Conservation (phyloP, 2,797 vertebrate species). For the Chelon labrosus region DNA sequence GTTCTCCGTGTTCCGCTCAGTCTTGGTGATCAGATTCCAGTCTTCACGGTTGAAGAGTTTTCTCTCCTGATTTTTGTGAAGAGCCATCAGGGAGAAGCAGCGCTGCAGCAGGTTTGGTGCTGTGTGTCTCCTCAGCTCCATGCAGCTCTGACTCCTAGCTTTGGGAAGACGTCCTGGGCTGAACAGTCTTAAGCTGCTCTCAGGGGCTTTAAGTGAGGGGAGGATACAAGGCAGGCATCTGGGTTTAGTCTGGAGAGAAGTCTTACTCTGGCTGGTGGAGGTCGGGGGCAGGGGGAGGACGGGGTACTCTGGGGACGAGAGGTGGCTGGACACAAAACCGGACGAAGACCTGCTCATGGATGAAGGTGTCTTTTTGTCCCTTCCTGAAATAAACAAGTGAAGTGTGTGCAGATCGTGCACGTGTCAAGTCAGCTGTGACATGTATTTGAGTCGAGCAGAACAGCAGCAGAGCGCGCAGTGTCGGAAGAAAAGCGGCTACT, state of each 20-base stretch:
- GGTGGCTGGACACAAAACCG: constrained; percentile 85
- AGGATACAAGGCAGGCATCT: constrained; percentile 30
- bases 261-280: constrained; percentile 70
- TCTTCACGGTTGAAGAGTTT: constrained; percentile 26
- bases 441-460: constrained; percentile 9
- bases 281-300: constrained; percentile 66
- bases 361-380: constrained; percentile 84
- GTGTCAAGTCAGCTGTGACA: constrained; percentile 19
- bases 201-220: constrained; percentile 25
- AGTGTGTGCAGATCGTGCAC: constrained; percentile 60
- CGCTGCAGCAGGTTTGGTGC: constrained; percentile 73
- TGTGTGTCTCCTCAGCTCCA: constrained; percentile 75
- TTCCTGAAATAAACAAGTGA: constrained; percentile 86
- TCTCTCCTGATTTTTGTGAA: constrained; percentile 75
- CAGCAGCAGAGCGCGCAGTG: constrained; percentile 9
- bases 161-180: constrained; percentile 47
- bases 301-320: constrained; percentile 82
- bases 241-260: constrained; percentile 61
- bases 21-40: constrained; percentile 17
- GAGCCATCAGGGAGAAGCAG: constrained; percentile 86
- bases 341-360: constrained; percentile 84
- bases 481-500: constrained; percentile 8
- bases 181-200: constrained; percentile 27
- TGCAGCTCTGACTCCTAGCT: constrained; percentile 86
- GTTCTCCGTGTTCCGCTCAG: neutral